Evolutionary conservation across 2,797 vertebrate genomes (phyloP).

Genomic region (Gallinago stenura): DNA sequence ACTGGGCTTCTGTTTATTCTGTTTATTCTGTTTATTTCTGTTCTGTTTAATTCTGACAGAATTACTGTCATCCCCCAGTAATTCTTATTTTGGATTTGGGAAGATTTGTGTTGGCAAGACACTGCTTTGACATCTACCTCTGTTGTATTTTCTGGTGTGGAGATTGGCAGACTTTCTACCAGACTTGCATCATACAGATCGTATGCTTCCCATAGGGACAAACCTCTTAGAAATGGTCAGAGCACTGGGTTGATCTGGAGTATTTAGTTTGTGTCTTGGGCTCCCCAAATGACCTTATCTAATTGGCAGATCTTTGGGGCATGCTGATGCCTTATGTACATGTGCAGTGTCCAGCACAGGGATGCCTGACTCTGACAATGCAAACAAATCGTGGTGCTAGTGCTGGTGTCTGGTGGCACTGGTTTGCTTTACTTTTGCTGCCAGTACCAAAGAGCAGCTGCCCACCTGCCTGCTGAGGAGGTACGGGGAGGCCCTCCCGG

Average conservation of each 20-base stretch:
- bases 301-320: neutral
- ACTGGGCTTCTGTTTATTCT: neutral
- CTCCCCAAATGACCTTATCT: neutral
- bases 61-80: neutral
- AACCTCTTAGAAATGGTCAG: neutral
- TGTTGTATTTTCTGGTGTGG: neutral
- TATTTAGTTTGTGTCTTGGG: neutral
- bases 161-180: neutral
- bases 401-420: rapidly evolving
- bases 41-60: too few relatives aligned
- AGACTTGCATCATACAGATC: neutral
- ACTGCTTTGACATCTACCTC: neutral
- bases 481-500: neutral
- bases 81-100: neutral
- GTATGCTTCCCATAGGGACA: neutral
- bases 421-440: neutral
- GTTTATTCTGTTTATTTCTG: too few relatives aligned
- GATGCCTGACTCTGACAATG: rapidly evolving
- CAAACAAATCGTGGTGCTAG: neutral
- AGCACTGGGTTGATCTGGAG: neutral
- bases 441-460: neutral
- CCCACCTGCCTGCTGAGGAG: neutral
- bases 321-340: rapidly evolving
- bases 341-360: rapidly evolving
- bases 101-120: neutral